These are phyloP conservation scores for Penaeus vannamei DNA, from an alignment of 1,140 invertebrate genomes.

Conservation along the genomic window DNA sequence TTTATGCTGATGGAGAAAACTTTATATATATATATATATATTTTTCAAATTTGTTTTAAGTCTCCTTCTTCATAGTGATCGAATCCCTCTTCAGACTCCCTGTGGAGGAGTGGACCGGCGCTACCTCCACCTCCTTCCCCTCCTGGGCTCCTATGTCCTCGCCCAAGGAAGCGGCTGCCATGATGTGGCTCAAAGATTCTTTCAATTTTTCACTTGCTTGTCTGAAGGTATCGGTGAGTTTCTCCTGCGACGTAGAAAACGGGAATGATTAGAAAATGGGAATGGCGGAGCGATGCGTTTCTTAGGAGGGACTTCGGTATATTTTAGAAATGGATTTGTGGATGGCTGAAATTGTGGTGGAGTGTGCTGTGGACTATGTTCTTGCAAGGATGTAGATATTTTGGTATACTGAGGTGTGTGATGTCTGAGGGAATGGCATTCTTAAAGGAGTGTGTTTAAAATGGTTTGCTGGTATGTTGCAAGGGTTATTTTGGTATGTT, in stretches of 20 bases:
- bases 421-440: too few species aligned
- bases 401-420: too few species aligned
- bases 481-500: not conserved
- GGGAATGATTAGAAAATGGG: too few species aligned
- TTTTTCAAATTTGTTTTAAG: not conserved
- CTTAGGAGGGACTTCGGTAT: not conserved
- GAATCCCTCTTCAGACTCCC: not conserved
- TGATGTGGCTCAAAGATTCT: conserved; percentile 85
- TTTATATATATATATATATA: too few species aligned
- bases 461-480: not conserved
- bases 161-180: conserved; percentile 72
- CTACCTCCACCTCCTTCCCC: conserved; percentile 64
- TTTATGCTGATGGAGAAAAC: too few species aligned
- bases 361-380: too few species aligned
- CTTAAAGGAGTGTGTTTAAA: too few species aligned
- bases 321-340: conserved; percentile 1
- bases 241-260: conserved; percentile 74
- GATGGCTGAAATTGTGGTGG: too few species aligned
- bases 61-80: conserved; percentile 41
- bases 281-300: too few species aligned
- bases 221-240: conserved; percentile 85
- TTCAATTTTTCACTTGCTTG: conserved; percentile 88
- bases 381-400: too few species aligned
- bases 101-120: conserved; percentile 54
- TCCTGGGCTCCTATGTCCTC: conserved; percentile 46